These are phyloP conservation scores for Notarius lentiginosus DNA, from an alignment of 2,113 vertebrate species.

Conservation along the genomic window DNA sequence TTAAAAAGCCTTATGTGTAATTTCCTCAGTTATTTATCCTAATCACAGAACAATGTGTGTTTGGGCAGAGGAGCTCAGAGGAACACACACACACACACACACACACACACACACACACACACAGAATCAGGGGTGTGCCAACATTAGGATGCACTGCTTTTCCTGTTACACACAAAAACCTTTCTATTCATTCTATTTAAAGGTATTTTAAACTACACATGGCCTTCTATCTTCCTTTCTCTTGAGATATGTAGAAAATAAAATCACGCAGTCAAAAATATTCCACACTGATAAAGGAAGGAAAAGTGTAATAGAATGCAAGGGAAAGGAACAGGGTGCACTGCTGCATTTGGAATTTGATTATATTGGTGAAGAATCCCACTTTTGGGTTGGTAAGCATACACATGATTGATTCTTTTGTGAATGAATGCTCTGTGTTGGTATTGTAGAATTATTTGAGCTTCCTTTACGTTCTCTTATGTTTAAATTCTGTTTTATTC, in stretches of 20 bases:
- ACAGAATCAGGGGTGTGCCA: background rate
- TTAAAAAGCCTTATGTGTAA: background rate
- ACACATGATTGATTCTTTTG: background rate
- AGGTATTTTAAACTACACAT: background rate
- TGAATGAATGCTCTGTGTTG: background rate
- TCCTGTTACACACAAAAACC: background rate
- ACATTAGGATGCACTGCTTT: background rate
- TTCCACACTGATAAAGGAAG: background rate
- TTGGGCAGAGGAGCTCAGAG: background rate
- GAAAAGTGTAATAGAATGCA: background rate
- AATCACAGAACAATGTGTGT: background rate
- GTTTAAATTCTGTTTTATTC: background rate
- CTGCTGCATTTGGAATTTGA: background rate
- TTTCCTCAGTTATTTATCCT: background rate
- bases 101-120: slow-evolving; percentile 4
- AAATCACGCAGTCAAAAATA: background rate
- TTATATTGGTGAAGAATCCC: background rate
- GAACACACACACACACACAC: background rate
- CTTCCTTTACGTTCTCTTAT: background rate
- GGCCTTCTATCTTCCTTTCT: background rate
- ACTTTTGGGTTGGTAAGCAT: background rate
- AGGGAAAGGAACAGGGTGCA: background rate
- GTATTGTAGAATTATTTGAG: background rate
- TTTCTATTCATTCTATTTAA: background rate
- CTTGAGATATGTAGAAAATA: background rate